Evolutionary conservation across 2,888 invertebrate genomes (phyloP), one percentile per base, ranked within the genome.

Genomic region (Steromphala cineraria): DNA sequence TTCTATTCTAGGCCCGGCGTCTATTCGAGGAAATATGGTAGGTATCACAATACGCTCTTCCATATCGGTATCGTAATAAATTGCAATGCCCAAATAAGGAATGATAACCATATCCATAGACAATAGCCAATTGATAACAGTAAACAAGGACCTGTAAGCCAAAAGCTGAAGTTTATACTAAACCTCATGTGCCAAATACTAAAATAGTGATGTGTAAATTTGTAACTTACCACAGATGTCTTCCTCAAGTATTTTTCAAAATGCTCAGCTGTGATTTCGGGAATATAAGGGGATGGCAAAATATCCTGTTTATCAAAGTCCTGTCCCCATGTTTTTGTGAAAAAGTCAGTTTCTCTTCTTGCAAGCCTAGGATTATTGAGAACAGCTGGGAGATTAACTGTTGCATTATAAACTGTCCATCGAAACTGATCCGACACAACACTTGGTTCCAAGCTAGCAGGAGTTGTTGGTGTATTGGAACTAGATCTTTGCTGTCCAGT

Each of bases 291-390:
- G 89, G 97, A 97, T 86, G 96, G 95, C 55, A 96, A 95, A 88
- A 98, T 95, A 71, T 96, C 95, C 36, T 95, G 94, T 84, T 98
- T 98, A 24, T 98, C 95, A 94, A 99, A 99, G 82, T 95, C 95
- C 90, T 98, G 98, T 67, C 99, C 99, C 99, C 99, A 99, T 83
- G 98, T 98, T 93, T 97, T 98, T 0, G 98, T 98, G 91, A 99
- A 98, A 92, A 99, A 98, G 93, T 98, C 95, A 10, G 92, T 92
- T 85, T 93, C 99, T 86, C 98, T 96, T 91, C 96, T 96, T 52
- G 92, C 90, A 46, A 94, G 92, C 84, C 96, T 96, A 0, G 99
- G 99, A 94, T 99, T 98, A 94, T 98, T 99, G 84, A 99, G 95
- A 86, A 98, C 98, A 81, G 98, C 98, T 53, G 99, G 97, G 86